Evolutionary conservation across 2,797 vertebrate species (phyloP).

Genomic region (Pipistrellus pygmaeus): DNA sequence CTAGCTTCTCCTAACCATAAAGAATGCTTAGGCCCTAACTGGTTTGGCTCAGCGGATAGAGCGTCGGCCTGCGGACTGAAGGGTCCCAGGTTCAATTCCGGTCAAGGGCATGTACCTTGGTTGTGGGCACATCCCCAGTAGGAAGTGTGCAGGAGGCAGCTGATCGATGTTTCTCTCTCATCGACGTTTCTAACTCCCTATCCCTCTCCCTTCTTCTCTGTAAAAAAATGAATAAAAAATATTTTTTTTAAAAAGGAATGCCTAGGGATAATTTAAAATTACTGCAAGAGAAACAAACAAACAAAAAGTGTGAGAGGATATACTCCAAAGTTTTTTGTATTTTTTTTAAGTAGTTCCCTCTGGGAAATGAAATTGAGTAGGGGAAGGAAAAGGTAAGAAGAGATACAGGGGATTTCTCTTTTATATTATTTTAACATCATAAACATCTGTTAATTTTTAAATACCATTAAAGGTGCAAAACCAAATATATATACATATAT

Average conservation of each 20-base stretch:
- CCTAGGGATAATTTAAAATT: conserved; percentile 56
- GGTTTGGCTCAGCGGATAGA: too few relatives aligned
- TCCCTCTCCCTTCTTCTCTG: too few relatives aligned
- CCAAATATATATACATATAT: too few relatives aligned
- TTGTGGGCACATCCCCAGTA: too few relatives aligned
- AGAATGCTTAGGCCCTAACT: not conserved
- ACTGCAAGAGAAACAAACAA: not conserved
- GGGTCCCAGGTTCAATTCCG: too few relatives aligned
- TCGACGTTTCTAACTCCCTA: too few relatives aligned
- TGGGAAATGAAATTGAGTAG: conserved; percentile 38
- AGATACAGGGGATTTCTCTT: not conserved
- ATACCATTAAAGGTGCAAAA: conserved; percentile 50
- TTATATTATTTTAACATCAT: conserved; percentile 64
- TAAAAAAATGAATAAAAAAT: too few relatives aligned
- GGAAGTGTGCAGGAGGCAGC: too few relatives aligned
- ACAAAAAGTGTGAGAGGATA: not conserved
- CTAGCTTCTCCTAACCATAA: conserved; percentile 59
- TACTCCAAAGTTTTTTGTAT: not conserved
- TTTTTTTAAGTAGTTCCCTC: not conserved
- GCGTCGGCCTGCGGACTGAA: too few relatives aligned
- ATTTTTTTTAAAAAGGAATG: conserved; percentile 1
- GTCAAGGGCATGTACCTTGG: too few relatives aligned
- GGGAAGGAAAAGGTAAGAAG: not conserved
- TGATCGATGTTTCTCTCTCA: too few relatives aligned
- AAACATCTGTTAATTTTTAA: not conserved